Percentiles rank a stretch among this genome's conserved stretches.
These are phyloP conservation scores for Dipodomys spectabilis DNA, from an alignment of 2,113 vertebrate species.

Conservation along the genomic window DNA sequence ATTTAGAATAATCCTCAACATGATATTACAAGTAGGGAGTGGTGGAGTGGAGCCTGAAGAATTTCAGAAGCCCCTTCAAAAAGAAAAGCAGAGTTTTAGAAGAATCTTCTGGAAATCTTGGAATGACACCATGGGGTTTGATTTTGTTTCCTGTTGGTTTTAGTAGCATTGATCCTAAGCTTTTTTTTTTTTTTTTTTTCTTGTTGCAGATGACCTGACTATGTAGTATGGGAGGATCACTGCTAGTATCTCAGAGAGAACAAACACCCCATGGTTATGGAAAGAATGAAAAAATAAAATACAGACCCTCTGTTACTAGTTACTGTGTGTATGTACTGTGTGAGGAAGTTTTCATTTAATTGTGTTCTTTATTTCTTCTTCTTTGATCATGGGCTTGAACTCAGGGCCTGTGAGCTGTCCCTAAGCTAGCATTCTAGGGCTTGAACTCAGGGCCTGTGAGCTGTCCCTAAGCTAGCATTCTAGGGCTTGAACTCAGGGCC, in stretches of 20 bases:
- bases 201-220: neutral
- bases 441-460: too few relatives aligned
- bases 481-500: too few relatives aligned
- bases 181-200: neutral
- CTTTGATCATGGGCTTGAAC: too few relatives aligned
- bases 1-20: conserved; percentile 79
- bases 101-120: conserved; percentile 10
- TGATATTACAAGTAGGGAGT: conserved; percentile 66
- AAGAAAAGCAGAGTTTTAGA: conserved; percentile 18
- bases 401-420: too few relatives aligned
- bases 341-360: neutral
- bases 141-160: neutral
- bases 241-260: neutral
- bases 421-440: too few relatives aligned
- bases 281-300: conserved; percentile 38
- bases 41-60: conserved; percentile 49
- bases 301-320: neutral
- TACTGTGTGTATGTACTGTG: neutral
- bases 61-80: conserved; percentile 33
- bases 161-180: neutral
- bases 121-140: neutral
- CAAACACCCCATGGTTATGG: neutral
- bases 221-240: neutral
- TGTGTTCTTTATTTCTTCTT: too few relatives aligned
- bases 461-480: too few relatives aligned